Evolutionary conservation across 2,888 invertebrate species (phyloP), one percentile per base, ranked within the genome.

Genomic region (Gibbula magus): DNA sequence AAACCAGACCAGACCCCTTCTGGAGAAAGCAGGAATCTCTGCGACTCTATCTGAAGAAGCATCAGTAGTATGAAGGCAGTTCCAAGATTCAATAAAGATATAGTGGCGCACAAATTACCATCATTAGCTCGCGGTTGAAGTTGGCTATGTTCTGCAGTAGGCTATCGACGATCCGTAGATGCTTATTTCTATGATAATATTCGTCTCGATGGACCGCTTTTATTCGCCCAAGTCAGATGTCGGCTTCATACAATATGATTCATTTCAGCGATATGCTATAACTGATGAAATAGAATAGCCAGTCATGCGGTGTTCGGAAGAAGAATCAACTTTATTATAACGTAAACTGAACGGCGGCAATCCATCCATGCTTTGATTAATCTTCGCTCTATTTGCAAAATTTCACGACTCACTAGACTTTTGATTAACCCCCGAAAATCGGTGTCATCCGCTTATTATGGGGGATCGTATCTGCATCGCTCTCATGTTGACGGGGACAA

Each of bases 341-440:
- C 76, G 54, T 73, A 76, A 78, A 75, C 70, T 75, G 78, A 80
- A 75, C 78, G 61, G 73, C 67, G 75, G 75, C 80, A 54, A 82
- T 78, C 75, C 80, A 78, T 56, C 78, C 80, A 75, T 80, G 76
- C 56, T 54, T 56, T 79, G 78, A 81, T 83, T 81, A 83, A 83
- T 81, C 81, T 81, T 53, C 66, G 81, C 81, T 83, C 83, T 83
- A 81, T 81, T 83, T 79, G 81, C 83, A 81, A 81, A 81, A 83
- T 83, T 83, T 83, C 77, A 79, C 81, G 83, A 76, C 75, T 79
- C 81, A 78, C 76, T 79, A 79, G 78, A 56, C 79, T 75, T 81
- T 81, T 83, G 83, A 81, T 83, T 83, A 83, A 83, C 83, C 83
- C 66, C 67, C 29, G 70, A 79, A 77, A 81, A 83, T 81, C 77